Evolutionary conservation across 2,888 invertebrate species (phyloP).

Genomic region (Apamea epomidion): DNA sequence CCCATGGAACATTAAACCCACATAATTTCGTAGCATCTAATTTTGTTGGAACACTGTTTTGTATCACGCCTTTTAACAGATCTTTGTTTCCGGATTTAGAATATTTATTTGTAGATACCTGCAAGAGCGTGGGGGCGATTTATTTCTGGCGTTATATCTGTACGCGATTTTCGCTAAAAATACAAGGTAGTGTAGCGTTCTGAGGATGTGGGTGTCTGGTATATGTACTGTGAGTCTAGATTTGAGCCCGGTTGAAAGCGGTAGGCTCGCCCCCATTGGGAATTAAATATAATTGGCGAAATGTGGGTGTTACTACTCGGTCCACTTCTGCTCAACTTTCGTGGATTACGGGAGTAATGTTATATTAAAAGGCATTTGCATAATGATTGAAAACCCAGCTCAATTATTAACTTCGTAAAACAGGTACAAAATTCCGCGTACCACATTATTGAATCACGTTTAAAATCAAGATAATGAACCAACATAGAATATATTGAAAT

Average conservation of each 20-base stretch:
- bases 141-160: constrained; percentile 11
- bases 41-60: constrained; percentile 34
- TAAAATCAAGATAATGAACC: constrained; percentile 10
- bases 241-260: not conserved
- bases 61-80: constrained; percentile 45
- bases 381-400: not conserved
- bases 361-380: not conserved
- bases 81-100: constrained; percentile 48
- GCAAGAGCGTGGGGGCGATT: not conserved
- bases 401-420: constrained; percentile 5
- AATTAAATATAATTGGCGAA: not conserved
- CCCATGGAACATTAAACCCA: not conserved
- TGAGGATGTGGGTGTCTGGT: not conserved
- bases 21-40: constrained; percentile 15
- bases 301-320: not conserved
- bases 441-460: constrained; percentile 1
- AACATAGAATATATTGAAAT: not conserved
- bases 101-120: constrained; percentile 17
- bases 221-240: not conserved
- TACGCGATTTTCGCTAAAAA: not conserved
- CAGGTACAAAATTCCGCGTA: not conserved
- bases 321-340: not conserved
- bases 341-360: not conserved
- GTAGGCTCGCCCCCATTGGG: not conserved
- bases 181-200: not conserved